Base-by-base conservation (phyloP, 2,113 vertebrate species). In the Oreochromis spilurus region DNA sequence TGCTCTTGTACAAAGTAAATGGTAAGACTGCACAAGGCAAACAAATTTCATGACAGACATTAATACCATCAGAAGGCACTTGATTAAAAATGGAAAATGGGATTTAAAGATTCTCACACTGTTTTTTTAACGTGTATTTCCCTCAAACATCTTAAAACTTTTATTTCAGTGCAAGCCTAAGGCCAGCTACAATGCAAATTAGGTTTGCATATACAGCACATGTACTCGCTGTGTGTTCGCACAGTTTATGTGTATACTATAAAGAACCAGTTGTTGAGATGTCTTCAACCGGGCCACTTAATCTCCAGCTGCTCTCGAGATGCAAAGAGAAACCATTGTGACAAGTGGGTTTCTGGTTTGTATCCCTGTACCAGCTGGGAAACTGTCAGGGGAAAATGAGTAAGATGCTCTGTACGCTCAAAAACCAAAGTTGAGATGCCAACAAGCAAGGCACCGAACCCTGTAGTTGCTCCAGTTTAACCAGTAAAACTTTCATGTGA, bases 321-420 rank as follows among this genome's bases (percentile, higher is more conserved):
- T 31, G 26, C 72, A 77, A 77, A 52, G 9, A 77, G 26, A 77
- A 77, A 52, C 26, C 45, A 52, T 52, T 77, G 45, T 77, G 72
- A 77, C 72, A 77, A 77, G 45, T 34, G 45, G 14, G 29, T 81
- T 62, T 87, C 84, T 90, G 84, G 80, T 88, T 89, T 84, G 53
- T 90, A 58, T 86, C 83, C 21, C 7, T 43, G 50, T 21, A 83
- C 54, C 79, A 89, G 57, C 65, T 60, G 70, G 79, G 82, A 86
- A 92, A 90, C 67, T 84, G 43, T 86, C 58, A 36, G 84, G 78
- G 81, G 81, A 84, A 88, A 87, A 81, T 75, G 48, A 82, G 78
- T 86, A 85, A 89, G 79, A 80, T 62, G 36, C 53, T 88, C 78
- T 81, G 21, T 81, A 84, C 4, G 70, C 45, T 72, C 58, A 72